These are phyloP conservation scores for Columbina picui DNA, from an alignment of 2,113 vertebrate genomes.

Conservation along the genomic window DNA sequence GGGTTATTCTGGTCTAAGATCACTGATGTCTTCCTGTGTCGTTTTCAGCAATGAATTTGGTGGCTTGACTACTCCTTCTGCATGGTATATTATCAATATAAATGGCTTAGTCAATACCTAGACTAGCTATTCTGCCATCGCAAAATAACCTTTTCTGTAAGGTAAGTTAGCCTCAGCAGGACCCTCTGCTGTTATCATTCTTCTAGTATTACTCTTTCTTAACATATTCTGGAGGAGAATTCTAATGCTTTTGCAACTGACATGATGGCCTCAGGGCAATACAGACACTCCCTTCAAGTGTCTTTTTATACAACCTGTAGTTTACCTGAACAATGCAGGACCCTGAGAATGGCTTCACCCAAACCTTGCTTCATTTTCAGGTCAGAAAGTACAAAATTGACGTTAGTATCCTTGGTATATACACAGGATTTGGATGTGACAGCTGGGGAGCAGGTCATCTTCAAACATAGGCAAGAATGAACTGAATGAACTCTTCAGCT, in stretches of 20 bases:
- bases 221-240: background rate
- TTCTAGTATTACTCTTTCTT: background rate
- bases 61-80: background rate
- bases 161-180: background rate
- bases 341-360: background rate
- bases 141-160: background rate
- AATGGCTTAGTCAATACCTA: background rate
- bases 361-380: background rate
- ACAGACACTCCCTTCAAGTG: background rate
- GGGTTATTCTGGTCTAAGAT: background rate
- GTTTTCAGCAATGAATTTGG: background rate
- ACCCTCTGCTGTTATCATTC: background rate
- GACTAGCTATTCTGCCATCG: background rate
- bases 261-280: background rate
- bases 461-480: background rate
- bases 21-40: accelerated
- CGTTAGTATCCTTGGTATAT: background rate
- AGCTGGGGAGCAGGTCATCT: background rate
- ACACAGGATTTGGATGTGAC: background rate
- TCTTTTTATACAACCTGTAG: background rate
- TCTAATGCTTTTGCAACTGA: background rate
- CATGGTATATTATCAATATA: background rate
- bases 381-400: background rate
- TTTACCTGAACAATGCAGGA: background rate
- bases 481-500: background rate